Conservation (phyloP, 2,113 vertebrate genomes). For the Himantopus leucocephalus region DNA sequence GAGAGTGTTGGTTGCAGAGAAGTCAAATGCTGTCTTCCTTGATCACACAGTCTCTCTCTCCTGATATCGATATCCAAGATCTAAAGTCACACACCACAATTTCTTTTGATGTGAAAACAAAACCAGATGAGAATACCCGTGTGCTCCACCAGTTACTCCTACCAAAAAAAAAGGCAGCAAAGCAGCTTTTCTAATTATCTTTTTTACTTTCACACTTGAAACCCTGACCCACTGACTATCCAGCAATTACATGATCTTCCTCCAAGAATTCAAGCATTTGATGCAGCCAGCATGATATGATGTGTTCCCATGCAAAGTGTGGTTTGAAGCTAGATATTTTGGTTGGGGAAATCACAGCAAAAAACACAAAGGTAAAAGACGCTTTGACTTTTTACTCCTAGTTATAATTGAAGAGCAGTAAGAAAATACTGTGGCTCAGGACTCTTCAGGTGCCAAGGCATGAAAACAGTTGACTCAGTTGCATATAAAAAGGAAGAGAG, state of each 20-base stretch:
- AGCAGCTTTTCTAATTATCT: neutral
- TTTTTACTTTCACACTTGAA: neutral
- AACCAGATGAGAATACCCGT: neutral
- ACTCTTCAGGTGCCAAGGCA: neutral
- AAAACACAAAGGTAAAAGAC: neutral
- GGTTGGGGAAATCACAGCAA: neutral
- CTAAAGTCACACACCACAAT: neutral
- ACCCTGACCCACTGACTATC: neutral
- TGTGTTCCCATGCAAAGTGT: neutral
- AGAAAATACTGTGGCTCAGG: neutral
- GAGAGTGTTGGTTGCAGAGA: neutral
- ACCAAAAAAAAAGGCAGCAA: neutral
- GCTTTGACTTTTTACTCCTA: neutral
- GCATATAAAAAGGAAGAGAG: neutral
- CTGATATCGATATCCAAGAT: neutral
- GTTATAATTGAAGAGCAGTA: neutral
- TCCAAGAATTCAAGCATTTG: neutral
- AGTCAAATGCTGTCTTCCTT: neutral
- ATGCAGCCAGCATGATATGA: neutral
- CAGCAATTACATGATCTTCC: neutral
- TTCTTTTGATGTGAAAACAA: neutral
- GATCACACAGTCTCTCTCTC: neutral
- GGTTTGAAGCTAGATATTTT: neutral
- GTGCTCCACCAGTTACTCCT: neutral
- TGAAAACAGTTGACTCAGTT: neutral